Evolutionary conservation across 1,140 invertebrate species (phyloP).

Genomic region (Saxidomus purpurata): DNA sequence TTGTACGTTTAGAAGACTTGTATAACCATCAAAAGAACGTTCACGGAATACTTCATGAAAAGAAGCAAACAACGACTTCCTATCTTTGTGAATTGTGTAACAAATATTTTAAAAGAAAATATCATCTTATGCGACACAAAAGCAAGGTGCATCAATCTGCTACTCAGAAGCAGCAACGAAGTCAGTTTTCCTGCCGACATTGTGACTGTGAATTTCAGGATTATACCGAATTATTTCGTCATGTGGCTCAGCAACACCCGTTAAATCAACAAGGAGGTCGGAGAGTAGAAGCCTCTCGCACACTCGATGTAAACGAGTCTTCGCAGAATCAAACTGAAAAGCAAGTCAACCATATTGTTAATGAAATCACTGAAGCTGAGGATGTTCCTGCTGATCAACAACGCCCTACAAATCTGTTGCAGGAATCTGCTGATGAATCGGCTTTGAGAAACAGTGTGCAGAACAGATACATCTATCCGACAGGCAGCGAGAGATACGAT

Average conservation of each 20-base stretch:
- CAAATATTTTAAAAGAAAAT: not conserved
- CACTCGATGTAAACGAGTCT: not conserved
- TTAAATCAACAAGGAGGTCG: conserved; percentile 48
- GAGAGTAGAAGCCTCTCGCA: not conserved
- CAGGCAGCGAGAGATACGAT: conserved; percentile 10
- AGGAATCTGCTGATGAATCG: not conserved
- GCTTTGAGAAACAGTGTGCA: not conserved
- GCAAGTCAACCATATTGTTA: not conserved
- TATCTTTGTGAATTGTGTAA: not conserved
- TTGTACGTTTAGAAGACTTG: not conserved
- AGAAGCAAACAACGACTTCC: not conserved
- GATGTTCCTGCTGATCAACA: not conserved
- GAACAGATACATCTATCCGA: conserved; percentile 41
- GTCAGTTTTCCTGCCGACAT: conserved; percentile 45
- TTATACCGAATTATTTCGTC: conserved; percentile 29
- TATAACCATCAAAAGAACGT: conserved; percentile 16
- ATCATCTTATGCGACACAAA: conserved; percentile 24
- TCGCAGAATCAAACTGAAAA: not conserved
- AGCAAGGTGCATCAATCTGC: not conserved
- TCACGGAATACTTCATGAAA: conserved; percentile 5
- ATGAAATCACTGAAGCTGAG: not conserved
- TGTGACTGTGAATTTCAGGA: conserved; percentile 29
- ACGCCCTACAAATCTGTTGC: not conserved
- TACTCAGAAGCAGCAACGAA: not conserved
- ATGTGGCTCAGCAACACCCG: conserved; percentile 28